Percentiles rank a stretch among this genome's conserved stretches.
Conservation (phyloP, 2,888 invertebrate genomes). For the Pheosia gnoma region DNA sequence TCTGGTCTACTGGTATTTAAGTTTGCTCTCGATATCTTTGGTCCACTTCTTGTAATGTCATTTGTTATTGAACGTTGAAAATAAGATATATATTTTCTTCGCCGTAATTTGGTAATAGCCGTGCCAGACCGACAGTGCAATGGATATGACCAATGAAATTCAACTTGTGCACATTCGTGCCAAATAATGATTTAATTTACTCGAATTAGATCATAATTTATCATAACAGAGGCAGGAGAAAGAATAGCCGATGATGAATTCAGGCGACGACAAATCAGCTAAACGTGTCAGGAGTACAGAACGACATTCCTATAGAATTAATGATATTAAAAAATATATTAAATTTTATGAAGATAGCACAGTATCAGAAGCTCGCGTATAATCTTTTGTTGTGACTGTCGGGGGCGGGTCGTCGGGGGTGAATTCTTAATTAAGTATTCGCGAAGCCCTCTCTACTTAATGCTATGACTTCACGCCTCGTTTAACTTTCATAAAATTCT, state of each 20-base stretch:
- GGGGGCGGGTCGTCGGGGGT: conserved; percentile 59
- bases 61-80: too few relatives aligned
- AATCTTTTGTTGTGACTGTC: conserved; percentile 78
- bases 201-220: too few relatives aligned
- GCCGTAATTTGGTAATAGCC: too few relatives aligned
- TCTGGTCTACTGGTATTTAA: too few relatives aligned
- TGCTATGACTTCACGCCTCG: conserved; percentile 81
- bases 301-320: conserved; percentile 14
- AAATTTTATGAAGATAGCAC: conserved; percentile 70
- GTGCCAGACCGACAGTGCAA: too few relatives aligned
- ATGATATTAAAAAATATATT: conserved; percentile 73
- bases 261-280: conserved; percentile 53
- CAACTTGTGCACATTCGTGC: too few relatives aligned
- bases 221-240: too few relatives aligned
- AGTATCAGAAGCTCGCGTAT: conserved; percentile 54
- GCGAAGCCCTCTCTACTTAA: conserved; percentile 78
- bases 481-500: conserved; percentile 82
- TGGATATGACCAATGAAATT: too few relatives aligned
- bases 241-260: conserved; percentile 44
- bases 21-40: too few relatives aligned
- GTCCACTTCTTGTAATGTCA: too few relatives aligned
- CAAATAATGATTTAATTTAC: too few relatives aligned
- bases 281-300: conserved; percentile 53
- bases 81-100: too few relatives aligned
- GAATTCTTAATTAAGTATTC: conserved; percentile 83